Base-by-base conservation (phyloP, 1,140 invertebrate species). In the honey bee (Apis mellifera) region DNA sequence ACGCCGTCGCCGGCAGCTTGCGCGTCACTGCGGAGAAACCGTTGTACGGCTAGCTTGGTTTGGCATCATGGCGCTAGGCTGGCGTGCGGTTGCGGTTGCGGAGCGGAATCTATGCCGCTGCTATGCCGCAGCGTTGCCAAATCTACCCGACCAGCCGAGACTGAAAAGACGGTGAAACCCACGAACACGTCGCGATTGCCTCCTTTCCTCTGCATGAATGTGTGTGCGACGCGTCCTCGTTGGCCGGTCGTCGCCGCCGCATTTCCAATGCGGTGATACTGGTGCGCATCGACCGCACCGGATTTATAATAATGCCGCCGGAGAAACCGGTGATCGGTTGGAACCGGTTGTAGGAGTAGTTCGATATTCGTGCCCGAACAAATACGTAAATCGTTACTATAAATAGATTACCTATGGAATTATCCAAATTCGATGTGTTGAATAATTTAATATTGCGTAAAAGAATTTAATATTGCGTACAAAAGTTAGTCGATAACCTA, bases 11-110 rank as follows among this genome's bases (percentile, higher is more conserved):
- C 73, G 86, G 77, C 90, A 86, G 90, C 87, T 91, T 91, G 84
- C 86, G 90, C 90, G 90, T 91, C 88, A 92, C 90, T 92, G 90
- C 91, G 90, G 91, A 84, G 90, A 90, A 92, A 92, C 91, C 89
- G 90, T 91, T 92, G 89, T 78, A 88, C 80, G 84, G 86, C 84
- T 64, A 81, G 70, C 73, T 76, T 74, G 73, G 82, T 72, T 81
- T 82, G 85, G 81, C 82, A 86, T 85, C 84, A 85, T 85, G 86
- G 84, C 84, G 89, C 83, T 69, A 90, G 85, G 85, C 87, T 82
- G 79, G 79, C 83, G 84, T 89, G 86, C 89, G 90, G 90, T 89
- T 92, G 91, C 91, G 91, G 86, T 88, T 92, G 90, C 91, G 90
- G 90, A 90, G 90, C 91, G 92, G 92, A 92, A 92, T 91, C 87